These are phyloP conservation scores for Crioceris asparagi DNA, from an alignment of 2,888 invertebrate genomes.

Conservation along the genomic window DNA sequence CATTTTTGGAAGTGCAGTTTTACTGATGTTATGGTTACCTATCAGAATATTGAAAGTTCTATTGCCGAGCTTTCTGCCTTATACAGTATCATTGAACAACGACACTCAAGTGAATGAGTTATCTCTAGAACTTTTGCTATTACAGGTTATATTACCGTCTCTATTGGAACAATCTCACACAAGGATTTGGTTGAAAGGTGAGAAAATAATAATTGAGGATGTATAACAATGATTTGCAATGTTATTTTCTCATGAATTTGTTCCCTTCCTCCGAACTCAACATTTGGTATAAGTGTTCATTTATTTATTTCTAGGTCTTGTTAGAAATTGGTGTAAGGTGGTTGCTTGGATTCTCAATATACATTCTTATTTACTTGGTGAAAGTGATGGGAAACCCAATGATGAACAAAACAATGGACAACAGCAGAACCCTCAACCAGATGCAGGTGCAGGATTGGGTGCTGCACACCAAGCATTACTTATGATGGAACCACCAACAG, in stretches of 20 bases:
- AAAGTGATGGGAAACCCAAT: slow-evolving; percentile 39
- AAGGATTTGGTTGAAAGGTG: slow-evolving; percentile 75
- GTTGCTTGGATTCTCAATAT: slow-evolving; percentile 79
- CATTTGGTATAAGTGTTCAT: background rate
- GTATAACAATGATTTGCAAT: background rate
- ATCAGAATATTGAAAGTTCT: slow-evolving; percentile 71
- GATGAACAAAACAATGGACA: slow-evolving; percentile 25
- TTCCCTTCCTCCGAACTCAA: background rate
- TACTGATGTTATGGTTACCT: slow-evolving; percentile 94
- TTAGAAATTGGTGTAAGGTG: slow-evolving; percentile 76
- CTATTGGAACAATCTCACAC: slow-evolving; percentile 94
- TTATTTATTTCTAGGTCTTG: slow-evolving; percentile 39
- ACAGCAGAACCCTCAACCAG: slow-evolving; percentile 20
- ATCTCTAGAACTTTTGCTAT: slow-evolving; percentile 79
- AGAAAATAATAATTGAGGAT: slow-evolving; percentile 23
- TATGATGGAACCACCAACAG: slow-evolving; percentile 58
- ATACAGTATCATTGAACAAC: slow-evolving; percentile 74
- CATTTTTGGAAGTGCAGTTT: slow-evolving; percentile 90
- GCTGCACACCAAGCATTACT: slow-evolving; percentile 84
- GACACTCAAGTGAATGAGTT: slow-evolving; percentile 88
- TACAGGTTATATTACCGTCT: slow-evolving; percentile 92
- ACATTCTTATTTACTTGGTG: slow-evolving; percentile 81
- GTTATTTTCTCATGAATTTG: background rate
- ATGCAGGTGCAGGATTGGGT: slow-evolving; percentile 45
- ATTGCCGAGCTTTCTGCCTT: slow-evolving; percentile 86